These are phyloP conservation scores for Acyrthosiphon pisum DNA, from an alignment of 1,140 invertebrate species.

Conservation along the genomic window DNA sequence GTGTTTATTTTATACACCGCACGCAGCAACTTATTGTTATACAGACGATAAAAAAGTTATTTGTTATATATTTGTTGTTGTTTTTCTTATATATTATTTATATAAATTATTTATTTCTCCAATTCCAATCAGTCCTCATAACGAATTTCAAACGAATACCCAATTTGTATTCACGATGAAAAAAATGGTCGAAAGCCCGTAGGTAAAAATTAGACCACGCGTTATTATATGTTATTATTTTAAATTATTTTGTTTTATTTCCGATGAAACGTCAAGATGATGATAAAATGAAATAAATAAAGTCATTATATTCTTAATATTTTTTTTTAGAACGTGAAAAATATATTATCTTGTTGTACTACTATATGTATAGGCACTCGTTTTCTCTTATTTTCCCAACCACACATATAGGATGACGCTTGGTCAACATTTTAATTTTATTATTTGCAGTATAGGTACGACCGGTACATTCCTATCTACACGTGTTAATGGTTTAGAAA, in stretches of 20 bases:
- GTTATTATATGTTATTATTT: neutral
- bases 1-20: neutral
- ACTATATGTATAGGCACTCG: neutral
- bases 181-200: neutral
- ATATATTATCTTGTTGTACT: neutral
- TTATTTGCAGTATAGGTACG: neutral
- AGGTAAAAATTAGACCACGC: neutral
- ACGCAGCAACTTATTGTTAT: neutral
- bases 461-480: neutral
- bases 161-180: neutral
- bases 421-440: neutral
- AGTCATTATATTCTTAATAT: neutral
- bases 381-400: conserved; percentile 21
- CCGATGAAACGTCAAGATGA: neutral
- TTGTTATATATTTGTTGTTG: neutral
- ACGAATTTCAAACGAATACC: neutral
- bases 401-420: neutral
- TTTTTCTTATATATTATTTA: neutral
- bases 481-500: neutral
- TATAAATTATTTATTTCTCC: conserved; percentile 22
- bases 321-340: conserved; percentile 25
- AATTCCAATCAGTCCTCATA: neutral
- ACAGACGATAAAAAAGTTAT: conserved; percentile 17
- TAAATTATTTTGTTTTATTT: neutral
- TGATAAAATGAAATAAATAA: conserved; percentile 7